Evolutionary conservation across 2,113 vertebrate genomes (phyloP), one percentile per base, ranked within the genome.

Genomic region (Calonectris borealis): DNA sequence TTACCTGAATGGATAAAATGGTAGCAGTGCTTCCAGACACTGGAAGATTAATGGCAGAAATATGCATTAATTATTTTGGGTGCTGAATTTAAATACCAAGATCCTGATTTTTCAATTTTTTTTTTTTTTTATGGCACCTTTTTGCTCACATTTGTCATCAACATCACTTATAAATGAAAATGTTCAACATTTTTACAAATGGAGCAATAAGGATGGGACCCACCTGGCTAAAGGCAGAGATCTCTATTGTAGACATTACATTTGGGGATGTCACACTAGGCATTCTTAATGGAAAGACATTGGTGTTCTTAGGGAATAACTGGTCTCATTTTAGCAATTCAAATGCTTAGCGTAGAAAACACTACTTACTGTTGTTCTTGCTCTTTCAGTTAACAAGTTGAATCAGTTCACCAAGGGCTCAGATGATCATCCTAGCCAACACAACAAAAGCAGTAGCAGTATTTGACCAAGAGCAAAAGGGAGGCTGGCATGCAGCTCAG

Each of bases 221-320:
- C 6, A 71, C 7, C 13, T 72, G 42, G 5, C 18, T 80, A 42
- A 73, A 64, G 57, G 26, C 54, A 70, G 17, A 34, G 13, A 49
- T 3, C 6, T 13, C 3, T 75, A 2, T 4, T 25, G 7, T 10
- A 52, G 46, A 42, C 2, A 16, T 10, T 34, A 32, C 2, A 3
- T 87, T 51, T 72, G 16, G 2, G 29, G 3, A 17, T 62, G 17
- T 70, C 2, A 1, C 5, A 29, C 8, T 36, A 16, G 27, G 6
- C 42, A 54, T 1, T 75, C 51, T 27, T 52, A 40, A 34, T 27
- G 42, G 36, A 38, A 93, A 64, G 40, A 12, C 4, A 29, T 24
- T 1, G 0, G 4, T 65, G 25, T 55, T 64, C 12, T 46, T 60
- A 25, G 7, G 19, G 6, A 70, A 29, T 48, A 25, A 57, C 36